phyloP scores from a whole-genome alignment of 2,888 invertebrate genomes.

The Drosophila quinaria region DNA sequence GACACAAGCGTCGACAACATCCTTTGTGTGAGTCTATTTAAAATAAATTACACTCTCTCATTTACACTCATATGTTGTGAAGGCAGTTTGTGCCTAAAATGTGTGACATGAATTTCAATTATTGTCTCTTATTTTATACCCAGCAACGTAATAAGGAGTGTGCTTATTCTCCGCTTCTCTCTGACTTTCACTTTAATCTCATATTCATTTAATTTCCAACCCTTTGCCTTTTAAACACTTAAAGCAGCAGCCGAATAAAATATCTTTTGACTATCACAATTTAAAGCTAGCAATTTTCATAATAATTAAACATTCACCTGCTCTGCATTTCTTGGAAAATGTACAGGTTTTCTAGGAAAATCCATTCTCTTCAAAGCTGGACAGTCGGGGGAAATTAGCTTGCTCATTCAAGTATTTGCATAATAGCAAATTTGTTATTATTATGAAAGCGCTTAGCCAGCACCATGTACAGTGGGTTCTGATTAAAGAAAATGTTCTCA shows the following conservation, averaged over 20 bases:
- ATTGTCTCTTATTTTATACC: slow-evolving; percentile 4
- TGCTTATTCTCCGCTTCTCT: not conserved
- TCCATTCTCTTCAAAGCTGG: not conserved
- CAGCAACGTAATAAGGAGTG: not conserved
- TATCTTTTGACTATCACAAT: not conserved
- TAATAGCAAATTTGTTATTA: slow-evolving; percentile 12
- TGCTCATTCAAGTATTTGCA: slow-evolving; percentile 15
- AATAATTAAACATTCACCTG: not conserved
- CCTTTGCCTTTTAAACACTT: not conserved
- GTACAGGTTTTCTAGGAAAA: slow-evolving; percentile 7
- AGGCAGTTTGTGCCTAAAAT: slow-evolving; percentile 1
- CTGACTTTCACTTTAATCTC: too few relatives aligned
- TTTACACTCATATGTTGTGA: not conserved
- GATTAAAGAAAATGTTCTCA: not conserved
- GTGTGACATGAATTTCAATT: slow-evolving; percentile 27
- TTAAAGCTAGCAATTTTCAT: not conserved
- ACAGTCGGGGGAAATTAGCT: slow-evolving; percentile 3
- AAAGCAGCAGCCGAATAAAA: not conserved
- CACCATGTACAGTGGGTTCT: slow-evolving; percentile 2
- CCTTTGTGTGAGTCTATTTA: slow-evolving; percentile 57
- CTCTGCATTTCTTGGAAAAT: slow-evolving; percentile 4
- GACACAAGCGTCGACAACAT: slow-evolving; percentile 53
- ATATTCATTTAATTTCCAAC: too few relatives aligned
- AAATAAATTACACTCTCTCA: slow-evolving; percentile 56
- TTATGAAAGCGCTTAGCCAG: slow-evolving; percentile 4